Conservation (phyloP, 2,797 vertebrate species). For the Smutsia temminckii region DNA sequence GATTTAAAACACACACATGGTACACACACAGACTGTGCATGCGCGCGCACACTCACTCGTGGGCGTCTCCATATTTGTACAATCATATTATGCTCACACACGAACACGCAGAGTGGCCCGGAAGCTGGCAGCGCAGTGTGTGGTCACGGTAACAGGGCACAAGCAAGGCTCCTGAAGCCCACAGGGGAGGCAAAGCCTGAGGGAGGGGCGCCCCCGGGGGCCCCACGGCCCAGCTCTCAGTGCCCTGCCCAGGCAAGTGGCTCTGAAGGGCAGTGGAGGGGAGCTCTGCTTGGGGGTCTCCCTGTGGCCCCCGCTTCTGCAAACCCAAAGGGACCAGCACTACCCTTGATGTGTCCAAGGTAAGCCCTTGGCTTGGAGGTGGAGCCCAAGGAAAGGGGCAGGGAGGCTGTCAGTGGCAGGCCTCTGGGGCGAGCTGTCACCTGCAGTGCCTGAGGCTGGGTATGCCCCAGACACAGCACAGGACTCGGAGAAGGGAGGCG, state of each 20-base stretch:
- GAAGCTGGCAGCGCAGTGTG: not conserved
- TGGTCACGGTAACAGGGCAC: not conserved
- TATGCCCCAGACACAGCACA: not conserved
- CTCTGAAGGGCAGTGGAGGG: not conserved
- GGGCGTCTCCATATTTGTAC: not conserved
- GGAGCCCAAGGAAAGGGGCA: not conserved
- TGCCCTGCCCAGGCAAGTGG: not conserved
- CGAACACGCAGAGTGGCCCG: not conserved
- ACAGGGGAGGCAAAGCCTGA: accelerated
- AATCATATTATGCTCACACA: not conserved
- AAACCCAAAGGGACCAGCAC: not conserved
- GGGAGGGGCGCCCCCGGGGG: not conserved
- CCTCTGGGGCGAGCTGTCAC: not conserved
- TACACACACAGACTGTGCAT: not conserved
- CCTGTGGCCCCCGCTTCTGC: not conserved
- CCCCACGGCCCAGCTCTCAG: not conserved
- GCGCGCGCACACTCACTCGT: not conserved
- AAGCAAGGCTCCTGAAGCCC: accelerated
- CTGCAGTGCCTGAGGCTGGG: not conserved
- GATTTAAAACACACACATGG: constrained; percentile 66
- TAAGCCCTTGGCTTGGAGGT: not conserved
- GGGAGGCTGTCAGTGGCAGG: not conserved
- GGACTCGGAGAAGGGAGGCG: not conserved
- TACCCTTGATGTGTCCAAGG: not conserved
- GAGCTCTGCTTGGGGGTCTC: not conserved